Conservation (phyloP, 30 jellyfish, hydroid and myxozoan genomes). For the Pseudorhiza aurosa region DNA sequence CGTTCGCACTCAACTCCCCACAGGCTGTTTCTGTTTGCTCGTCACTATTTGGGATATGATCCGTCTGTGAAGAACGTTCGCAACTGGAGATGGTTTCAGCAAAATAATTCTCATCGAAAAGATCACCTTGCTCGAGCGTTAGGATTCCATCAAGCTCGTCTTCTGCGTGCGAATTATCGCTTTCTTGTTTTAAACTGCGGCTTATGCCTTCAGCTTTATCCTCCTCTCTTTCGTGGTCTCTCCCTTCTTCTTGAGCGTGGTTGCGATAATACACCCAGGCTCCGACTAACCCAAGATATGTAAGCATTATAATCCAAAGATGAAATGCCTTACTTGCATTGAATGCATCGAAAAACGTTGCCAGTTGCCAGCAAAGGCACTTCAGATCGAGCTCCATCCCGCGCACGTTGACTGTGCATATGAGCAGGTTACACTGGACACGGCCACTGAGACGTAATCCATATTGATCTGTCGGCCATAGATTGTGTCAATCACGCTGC, state of each 20-base stretch:
- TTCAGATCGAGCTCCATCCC: slow-evolving; percentile 8
- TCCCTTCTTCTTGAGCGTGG: slow-evolving; percentile 28
- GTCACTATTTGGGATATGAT: not conserved
- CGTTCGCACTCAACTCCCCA: not conserved
- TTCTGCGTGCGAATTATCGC: not conserved
- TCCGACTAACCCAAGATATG: slow-evolving; percentile 61
- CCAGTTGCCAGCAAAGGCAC: slow-evolving; percentile 3
- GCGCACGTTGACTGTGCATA: not conserved
- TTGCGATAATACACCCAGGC: slow-evolving; percentile 57
- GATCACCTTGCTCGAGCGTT: not conserved
- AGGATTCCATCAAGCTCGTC: not conserved
- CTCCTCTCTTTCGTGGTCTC: not conserved
- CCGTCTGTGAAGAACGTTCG: slow-evolving; percentile 31
- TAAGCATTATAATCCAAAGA: slow-evolving; percentile 52
- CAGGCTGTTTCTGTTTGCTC: slow-evolving; percentile 10
- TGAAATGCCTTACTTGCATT: slow-evolving; percentile 27
- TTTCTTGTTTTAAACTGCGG: not conserved
- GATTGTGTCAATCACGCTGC: slow-evolving; percentile 42
- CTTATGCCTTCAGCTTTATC: slow-evolving; percentile 6
- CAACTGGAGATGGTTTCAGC: not conserved
- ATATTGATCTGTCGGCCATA: slow-evolving; percentile 46
- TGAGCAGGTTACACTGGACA: slow-evolving; percentile 40
- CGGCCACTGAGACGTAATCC: slow-evolving; percentile 32
- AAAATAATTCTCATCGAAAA: not conserved
- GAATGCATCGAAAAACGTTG: slow-evolving; percentile 32